Base-by-base conservation (phyloP, 1,140 invertebrate species). In the Scaptodrosophila lebanonensis region DNA sequence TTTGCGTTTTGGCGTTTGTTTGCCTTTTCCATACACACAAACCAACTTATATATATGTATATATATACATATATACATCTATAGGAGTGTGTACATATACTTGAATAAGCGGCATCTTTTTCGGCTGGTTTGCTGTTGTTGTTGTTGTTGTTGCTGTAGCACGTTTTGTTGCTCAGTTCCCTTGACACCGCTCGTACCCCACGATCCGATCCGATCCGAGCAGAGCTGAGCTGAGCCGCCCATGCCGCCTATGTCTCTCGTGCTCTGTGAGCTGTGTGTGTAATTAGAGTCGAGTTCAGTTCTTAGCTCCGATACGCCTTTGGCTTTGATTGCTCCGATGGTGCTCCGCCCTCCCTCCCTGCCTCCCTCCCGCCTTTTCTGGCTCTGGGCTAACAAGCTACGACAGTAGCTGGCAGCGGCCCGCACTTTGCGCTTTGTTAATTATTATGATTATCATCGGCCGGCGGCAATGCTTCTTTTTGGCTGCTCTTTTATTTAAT, bases 281-380 rank as follows among this genome's bases (percentile, higher is more conserved):
- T 58, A 58, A 63, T 63, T 63, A 63, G 38, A 49, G 44, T 43
- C 9, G 22, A 15, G 40, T 38, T 32, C n/a, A 49, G 45, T 58
- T 63, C 60, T 63, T 58, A 50, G 52, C 20, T 57, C 53, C 53
- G 53, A 30, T 51, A 51, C 47, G 60, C 53, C 53, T 51, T 45
- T 49, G 22, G 18, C 30, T 42, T 58, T 59, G 48, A 52, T 59
- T 52, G 36, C 48, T n/a, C 18, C 33, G 9, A 11, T 13, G n/a
- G 22, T 9, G 20, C 11, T 12, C 12, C 18, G 7, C 7, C 30
- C 5, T 11, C 17, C 33, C 16, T 9, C 18, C n/a, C 45, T 3
- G 17, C 15, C 2, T 2, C 8, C 11, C 4, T 15, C 25, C 22
- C 18, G 7, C 20, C 13, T 12, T 7, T 44, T 12, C 25, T 20